phyloP scores from a whole-genome alignment of 64 coral and sea anemone species.

The Montipora foliosa region DNA sequence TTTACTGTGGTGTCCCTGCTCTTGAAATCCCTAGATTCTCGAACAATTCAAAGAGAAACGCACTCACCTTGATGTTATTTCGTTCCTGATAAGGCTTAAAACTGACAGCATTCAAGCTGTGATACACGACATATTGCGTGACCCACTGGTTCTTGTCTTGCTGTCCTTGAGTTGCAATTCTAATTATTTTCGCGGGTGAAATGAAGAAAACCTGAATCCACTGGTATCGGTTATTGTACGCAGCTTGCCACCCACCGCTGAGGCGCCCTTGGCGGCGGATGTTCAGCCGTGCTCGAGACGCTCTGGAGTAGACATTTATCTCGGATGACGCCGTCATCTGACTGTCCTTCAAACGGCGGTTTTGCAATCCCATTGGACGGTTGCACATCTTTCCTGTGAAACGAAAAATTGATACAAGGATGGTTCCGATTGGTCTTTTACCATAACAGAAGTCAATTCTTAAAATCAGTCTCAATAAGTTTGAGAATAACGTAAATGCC shows the following conservation, averaged over 20 bases:
- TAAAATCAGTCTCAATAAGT: too few species aligned
- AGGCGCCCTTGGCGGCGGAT: slow-evolving; percentile 41
- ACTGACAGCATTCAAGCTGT: slow-evolving; percentile 55
- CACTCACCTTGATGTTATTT: slow-evolving; percentile 60
- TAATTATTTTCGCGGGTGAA: slow-evolving; percentile 42
- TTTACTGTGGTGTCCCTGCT: too few species aligned
- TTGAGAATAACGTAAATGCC: too few species aligned
- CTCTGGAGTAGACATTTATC: slow-evolving; percentile 52
- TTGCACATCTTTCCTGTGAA: slow-evolving; percentile 75
- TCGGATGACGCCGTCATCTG: slow-evolving; percentile 74
- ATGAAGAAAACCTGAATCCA: slow-evolving; percentile 72
- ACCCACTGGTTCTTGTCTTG: slow-evolving; percentile 67
- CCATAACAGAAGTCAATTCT: neutral
- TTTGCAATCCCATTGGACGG: slow-evolving; percentile 75
- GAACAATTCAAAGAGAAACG: neutral
- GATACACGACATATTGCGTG: slow-evolving; percentile 40
- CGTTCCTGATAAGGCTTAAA: slow-evolving; percentile 54
- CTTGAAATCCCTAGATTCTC: neutral
- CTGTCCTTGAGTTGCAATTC: slow-evolving; percentile 58
- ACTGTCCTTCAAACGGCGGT: slow-evolving; percentile 58
- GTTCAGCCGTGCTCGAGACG: slow-evolving; percentile 72
- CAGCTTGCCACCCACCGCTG: slow-evolving; percentile 57
- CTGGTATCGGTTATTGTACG: slow-evolving; percentile 78
- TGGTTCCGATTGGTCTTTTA: neutral
- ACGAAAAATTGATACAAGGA: neutral